Evolutionary conservation across 2,888 invertebrate species (phyloP).

Genomic region (Cryptocephalus moraei): DNA sequence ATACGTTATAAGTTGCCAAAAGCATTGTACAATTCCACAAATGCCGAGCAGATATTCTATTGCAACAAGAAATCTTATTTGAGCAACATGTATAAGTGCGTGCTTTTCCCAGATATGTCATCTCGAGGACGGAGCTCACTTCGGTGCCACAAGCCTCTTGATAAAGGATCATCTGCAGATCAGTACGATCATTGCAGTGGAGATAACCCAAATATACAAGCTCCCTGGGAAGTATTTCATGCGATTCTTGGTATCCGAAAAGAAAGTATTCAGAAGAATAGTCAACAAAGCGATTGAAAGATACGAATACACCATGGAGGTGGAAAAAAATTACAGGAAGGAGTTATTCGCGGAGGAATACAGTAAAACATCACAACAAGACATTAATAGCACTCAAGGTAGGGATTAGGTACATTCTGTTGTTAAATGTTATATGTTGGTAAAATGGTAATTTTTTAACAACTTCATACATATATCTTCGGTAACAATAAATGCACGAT

Average conservation of each 20-base stretch:
- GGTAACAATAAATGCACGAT: too few species aligned
- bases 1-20: too few species aligned
- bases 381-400: too few species aligned
- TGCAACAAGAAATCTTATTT: too few species aligned
- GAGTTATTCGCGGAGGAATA: slow-evolving; percentile 11
- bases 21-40: too few species aligned
- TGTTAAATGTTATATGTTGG: too few species aligned
- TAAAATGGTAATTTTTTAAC: too few species aligned
- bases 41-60: too few species aligned
- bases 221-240: slow-evolving; percentile 45
- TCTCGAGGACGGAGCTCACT: slow-evolving; percentile 48
- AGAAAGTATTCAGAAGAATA: slow-evolving; percentile 3
- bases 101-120: slow-evolving; percentile 16
- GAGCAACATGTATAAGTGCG: too few species aligned
- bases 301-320: slow-evolving; percentile 3
- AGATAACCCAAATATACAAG: slow-evolving; percentile 49
- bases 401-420: too few species aligned
- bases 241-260: slow-evolving; percentile 13
- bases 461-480: too few species aligned
- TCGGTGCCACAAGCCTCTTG: slow-evolving; percentile 51
- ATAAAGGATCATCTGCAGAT: slow-evolving; percentile 41
- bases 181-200: slow-evolving; percentile 50
- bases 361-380: not conserved
- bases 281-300: slow-evolving; percentile 9
- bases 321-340: slow-evolving; percentile 15